phyloP scores from a whole-genome alignment of 2,113 vertebrate genomes.

The Gasterosteus nipponicus region DNA sequence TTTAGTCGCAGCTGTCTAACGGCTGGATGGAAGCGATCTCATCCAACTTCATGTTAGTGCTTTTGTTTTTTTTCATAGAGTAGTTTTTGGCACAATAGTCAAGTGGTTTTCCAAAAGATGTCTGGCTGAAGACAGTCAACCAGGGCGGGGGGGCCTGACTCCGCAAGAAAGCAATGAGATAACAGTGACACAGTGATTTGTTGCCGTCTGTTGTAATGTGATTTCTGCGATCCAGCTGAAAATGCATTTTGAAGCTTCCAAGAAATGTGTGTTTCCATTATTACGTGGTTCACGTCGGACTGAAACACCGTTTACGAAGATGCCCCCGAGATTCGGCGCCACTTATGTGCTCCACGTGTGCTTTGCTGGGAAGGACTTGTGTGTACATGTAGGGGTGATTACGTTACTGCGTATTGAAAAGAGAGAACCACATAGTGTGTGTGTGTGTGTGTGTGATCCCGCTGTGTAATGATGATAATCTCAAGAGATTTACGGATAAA shows the following conservation, averaged over 20 bases:
- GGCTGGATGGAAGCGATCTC: conserved; percentile 1
- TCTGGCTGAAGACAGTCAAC: background rate
- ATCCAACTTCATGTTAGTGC: background rate
- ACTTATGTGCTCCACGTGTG: background rate
- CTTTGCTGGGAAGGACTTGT: background rate
- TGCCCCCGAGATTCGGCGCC: background rate
- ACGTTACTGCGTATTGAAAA: conserved; percentile 3
- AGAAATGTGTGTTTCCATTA: conserved; percentile 35
- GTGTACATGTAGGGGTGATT: background rate
- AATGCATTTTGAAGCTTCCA: conserved; percentile 47
- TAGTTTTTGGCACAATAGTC: background rate
- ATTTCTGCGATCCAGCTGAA: conserved; percentile 54
- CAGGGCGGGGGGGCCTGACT: conserved; percentile 1
- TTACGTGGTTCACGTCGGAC: background rate
- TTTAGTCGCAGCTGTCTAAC: conserved; percentile 14
- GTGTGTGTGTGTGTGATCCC: conserved; percentile 5
- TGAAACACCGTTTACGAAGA: conserved; percentile 12
- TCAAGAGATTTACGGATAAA: conserved; percentile 42
- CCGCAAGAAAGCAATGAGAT: conserved; percentile 51
- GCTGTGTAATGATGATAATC: conserved; percentile 48
- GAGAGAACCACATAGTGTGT: conserved; percentile 3
- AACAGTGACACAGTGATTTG: conserved; percentile 55
- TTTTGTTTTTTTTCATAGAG: background rate
- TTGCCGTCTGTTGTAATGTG: conserved; percentile 45
- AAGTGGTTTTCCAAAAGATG: background rate